Evolutionary conservation across 2,888 invertebrate genomes (phyloP).

Genomic region (Operophtera brumata): DNA sequence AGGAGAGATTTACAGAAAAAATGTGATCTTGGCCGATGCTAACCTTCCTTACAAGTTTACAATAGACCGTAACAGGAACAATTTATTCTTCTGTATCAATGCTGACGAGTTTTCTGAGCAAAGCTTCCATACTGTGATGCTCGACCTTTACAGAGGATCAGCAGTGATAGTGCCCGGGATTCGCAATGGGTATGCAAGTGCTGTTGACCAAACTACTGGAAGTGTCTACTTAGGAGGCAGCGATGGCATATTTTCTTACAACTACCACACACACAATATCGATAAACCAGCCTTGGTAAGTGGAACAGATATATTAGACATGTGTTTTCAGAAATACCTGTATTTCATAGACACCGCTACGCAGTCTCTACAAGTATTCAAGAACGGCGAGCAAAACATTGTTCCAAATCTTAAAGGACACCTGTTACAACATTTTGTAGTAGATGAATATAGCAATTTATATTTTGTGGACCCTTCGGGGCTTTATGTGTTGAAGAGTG

Average conservation of each 20-base stretch:
- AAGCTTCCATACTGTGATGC: constrained; percentile 56
- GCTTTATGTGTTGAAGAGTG: constrained; percentile 43
- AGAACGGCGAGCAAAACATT: constrained; percentile 33
- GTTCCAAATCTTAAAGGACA: constrained; percentile 42
- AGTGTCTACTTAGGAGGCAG: constrained; percentile 58
- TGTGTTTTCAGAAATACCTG: constrained; percentile 50
- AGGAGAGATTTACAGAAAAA: constrained; percentile 42
- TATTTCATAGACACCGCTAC: constrained; percentile 57
- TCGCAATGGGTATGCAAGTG: constrained; percentile 60
- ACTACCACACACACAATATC: constrained; percentile 44
- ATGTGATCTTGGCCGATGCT: constrained; percentile 54
- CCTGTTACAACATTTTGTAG: constrained; percentile 53
- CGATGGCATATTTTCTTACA: constrained; percentile 58
- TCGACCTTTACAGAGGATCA: constrained; percentile 48
- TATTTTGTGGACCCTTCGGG: constrained; percentile 52
- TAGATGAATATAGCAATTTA: constrained; percentile 45
- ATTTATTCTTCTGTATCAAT: constrained; percentile 60
- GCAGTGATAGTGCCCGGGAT: constrained; percentile 51
- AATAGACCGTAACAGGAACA: constrained; percentile 47
- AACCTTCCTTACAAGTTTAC: constrained; percentile 60
- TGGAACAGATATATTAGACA: constrained; percentile 56
- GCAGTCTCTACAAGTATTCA: constrained; percentile 46
- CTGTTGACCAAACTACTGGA: constrained; percentile 51
- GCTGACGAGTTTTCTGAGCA: constrained; percentile 61
- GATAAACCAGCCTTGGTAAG: constrained; percentile 43